phyloP scores from a whole-genome alignment of 2,888 invertebrate genomes.

The Sinelater perroti region DNA sequence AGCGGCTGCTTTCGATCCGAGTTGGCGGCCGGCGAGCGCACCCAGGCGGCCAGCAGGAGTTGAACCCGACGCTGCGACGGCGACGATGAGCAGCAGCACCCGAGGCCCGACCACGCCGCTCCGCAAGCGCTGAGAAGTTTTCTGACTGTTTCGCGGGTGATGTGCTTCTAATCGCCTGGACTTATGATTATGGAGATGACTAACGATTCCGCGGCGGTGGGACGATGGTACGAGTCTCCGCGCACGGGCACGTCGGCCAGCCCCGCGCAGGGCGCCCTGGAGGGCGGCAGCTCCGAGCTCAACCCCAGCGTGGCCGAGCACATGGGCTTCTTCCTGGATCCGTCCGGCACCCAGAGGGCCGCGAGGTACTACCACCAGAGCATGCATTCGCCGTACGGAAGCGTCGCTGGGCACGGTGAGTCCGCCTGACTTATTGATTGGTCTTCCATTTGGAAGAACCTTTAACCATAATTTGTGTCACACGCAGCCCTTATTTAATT shows the following conservation, averaged over 20 bases:
- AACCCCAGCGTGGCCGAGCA: constrained; percentile 61
- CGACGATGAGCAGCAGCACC: constrained; percentile 27
- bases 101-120: constrained; percentile 20
- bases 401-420: constrained; percentile 61
- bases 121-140: neutral
- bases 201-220: constrained; percentile 59
- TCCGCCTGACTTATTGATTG: constrained; percentile 3
- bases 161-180: constrained; percentile 36
- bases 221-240: constrained; percentile 62
- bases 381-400: constrained; percentile 62
- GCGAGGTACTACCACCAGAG: constrained; percentile 62
- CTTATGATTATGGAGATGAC: constrained; percentile 63
- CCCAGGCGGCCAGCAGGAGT: constrained; percentile 32
- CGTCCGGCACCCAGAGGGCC: constrained; percentile 59
- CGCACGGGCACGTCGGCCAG: constrained; percentile 59
- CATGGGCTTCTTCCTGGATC: constrained; percentile 62
- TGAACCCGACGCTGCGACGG: constrained; percentile 17
- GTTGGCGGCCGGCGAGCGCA: constrained; percentile 33
- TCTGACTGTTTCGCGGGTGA: constrained; percentile 32
- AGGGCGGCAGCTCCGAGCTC: constrained; percentile 53
- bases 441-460: neutral
- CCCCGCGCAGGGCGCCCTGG: constrained; percentile 55
- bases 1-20: constrained; percentile 25
- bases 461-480: too few species aligned
- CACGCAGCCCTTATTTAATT: too few species aligned